phyloP scores from a whole-genome alignment of 2,888 invertebrate genomes.

The Leptura quadrifasciata region DNA sequence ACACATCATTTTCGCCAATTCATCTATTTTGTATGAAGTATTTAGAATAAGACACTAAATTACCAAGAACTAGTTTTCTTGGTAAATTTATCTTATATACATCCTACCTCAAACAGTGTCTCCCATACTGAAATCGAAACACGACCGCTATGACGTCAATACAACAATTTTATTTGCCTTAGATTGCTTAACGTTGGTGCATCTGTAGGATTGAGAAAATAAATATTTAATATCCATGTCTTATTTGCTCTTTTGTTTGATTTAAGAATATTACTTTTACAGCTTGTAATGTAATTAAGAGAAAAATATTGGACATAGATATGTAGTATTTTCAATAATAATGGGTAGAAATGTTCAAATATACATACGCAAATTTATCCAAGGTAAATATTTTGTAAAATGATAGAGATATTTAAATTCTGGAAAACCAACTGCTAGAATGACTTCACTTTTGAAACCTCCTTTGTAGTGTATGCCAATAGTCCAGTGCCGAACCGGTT shows the following conservation, averaged over 20 bases:
- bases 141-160: slow-evolving; percentile 12
- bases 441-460: too few relatives aligned
- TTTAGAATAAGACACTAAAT: neutral
- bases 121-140: neutral
- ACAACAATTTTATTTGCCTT: slow-evolving; percentile 2
- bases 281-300: neutral
- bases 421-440: too few relatives aligned
- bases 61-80: neutral
- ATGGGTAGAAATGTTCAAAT: too few relatives aligned
- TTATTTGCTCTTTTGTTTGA: neutral
- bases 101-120: neutral
- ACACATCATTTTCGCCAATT: neutral
- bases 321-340: too few relatives aligned
- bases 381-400: too few relatives aligned
- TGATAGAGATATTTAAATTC: too few relatives aligned
- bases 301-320: too few relatives aligned
- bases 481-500: too few relatives aligned
- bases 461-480: too few relatives aligned
- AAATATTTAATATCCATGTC: neutral
- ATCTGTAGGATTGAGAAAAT: neutral
- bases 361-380: too few relatives aligned
- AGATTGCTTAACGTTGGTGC: neutral
- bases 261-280: neutral
- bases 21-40: neutral
- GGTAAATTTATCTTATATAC: neutral